Evolutionary conservation across 1,140 invertebrate species (phyloP).

Genomic region (Aphis craccivora): DNA sequence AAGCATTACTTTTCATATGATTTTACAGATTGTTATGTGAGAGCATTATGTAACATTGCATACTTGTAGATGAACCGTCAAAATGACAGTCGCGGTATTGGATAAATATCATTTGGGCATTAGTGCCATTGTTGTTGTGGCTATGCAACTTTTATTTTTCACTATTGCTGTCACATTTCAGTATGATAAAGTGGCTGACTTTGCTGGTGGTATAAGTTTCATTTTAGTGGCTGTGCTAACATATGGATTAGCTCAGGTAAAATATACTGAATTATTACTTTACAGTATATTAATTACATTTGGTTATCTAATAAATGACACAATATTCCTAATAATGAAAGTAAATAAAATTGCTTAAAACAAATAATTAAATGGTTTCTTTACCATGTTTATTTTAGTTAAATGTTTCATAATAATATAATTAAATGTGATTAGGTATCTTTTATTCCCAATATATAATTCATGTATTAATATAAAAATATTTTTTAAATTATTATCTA

Average conservation of each 20-base stretch:
- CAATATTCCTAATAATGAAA: neutral
- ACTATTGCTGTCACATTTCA: constrained; percentile 83
- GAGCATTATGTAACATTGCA: neutral
- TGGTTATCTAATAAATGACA: neutral
- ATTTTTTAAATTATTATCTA: too few relatives aligned
- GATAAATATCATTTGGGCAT: constrained; percentile 87
- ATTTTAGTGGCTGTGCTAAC: constrained; percentile 86
- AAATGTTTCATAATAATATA: neutral
- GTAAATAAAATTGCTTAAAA: neutral
- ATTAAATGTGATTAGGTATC: neutral
- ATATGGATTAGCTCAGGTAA: constrained; percentile 82
- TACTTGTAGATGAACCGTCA: neutral
- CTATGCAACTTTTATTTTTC: constrained; percentile 89
- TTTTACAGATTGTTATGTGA: neutral
- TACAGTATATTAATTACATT: neutral
- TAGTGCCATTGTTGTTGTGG: constrained; percentile 85
- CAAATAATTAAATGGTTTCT: neutral
- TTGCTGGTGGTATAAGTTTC: constrained; percentile 91
- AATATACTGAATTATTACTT: constrained; percentile 17
- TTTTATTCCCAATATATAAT: neutral
- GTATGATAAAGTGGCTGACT: constrained; percentile 90
- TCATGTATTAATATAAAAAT: too few relatives aligned
- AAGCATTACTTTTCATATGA: neutral
- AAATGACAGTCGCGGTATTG: constrained; percentile 62
- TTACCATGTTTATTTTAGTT: neutral